These are phyloP conservation scores for Megaleporinus macrocephalus DNA, from an alignment of 2,113 vertebrate genomes.

Conservation along the genomic window DNA sequence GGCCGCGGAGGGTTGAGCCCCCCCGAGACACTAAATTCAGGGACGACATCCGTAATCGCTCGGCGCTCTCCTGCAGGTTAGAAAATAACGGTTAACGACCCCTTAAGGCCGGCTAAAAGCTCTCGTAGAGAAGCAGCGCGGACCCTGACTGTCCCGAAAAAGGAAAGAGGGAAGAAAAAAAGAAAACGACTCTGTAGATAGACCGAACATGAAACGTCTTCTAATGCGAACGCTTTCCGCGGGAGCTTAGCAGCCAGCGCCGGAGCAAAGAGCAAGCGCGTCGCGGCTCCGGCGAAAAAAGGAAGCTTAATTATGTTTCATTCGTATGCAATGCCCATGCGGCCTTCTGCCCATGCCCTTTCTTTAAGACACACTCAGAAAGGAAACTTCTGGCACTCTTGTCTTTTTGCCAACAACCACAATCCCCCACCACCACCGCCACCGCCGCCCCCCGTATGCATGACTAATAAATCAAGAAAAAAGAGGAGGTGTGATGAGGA, in stretches of 20 bases:
- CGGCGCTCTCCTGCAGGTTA: not conserved
- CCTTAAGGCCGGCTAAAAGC: not conserved
- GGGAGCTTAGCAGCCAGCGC: not conserved
- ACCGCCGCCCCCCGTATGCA: constrained; percentile 49
- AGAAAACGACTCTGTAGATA: not conserved
- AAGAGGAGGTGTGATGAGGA: constrained; percentile 44
- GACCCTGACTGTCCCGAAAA: not conserved
- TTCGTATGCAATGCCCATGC: constrained; percentile 42
- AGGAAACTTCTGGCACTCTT: constrained; percentile 60
- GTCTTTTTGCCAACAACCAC: constrained; percentile 59
- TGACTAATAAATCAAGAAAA: constrained; percentile 63
- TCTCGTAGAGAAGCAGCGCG: not conserved
- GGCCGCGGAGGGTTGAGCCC: not conserved
- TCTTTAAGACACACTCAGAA: constrained; percentile 46
- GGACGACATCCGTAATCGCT: not conserved
- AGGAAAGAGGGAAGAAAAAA: not conserved
- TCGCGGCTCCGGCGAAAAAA: not conserved
- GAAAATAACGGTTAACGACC: not conserved
- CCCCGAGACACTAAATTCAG: not conserved
- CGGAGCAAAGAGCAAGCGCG: constrained; percentile 14
- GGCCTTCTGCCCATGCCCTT: constrained; percentile 66
- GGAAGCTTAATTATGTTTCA: constrained; percentile 41
- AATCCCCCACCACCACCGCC: not conserved
- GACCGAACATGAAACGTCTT: not conserved
- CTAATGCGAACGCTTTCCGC: not conserved